Base-by-base conservation (phyloP, 30 jellyfish, hydroid and myxozoan genomes). In the Rhopilema esculentum region DNA sequence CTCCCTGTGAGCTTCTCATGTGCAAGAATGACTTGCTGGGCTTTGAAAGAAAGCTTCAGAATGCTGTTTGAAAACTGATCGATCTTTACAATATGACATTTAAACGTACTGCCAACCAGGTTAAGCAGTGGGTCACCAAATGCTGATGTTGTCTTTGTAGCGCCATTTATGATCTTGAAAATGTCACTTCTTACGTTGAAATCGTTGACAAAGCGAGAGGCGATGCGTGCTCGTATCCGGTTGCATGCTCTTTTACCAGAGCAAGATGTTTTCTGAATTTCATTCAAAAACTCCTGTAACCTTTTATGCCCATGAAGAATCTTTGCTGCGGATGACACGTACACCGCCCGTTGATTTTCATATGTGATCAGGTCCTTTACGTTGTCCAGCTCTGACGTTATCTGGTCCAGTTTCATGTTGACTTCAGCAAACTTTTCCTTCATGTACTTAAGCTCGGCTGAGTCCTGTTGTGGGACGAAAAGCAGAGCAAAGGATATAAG, bases 1-100 rank as follows among this genome's bases (percentile, higher is more conserved):
- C 77, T 31, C n/a, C 92, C 92, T 0, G 92, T 83, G 66, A 83
- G 73, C 53, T 67, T 69, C 33, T 83, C 85, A 69, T 83, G 53
- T 17, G 86, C 66, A 28, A 83, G 24, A 24, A 83, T 83, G 18
- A 83, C 92, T 68, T 67, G 92, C 69, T 83, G 92, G 0, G 85
- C 92, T 32, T 69, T 83, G 76, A 69, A 57, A 18, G 85, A 49
- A 66, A 83, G 29, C 19, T 33, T 40, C 20, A 68, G 57, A 4
- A 83, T 68, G 86, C 85, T 83, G 33, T 50, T 71, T 17, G 92
- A 48, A 69, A 67, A 68, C 18, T 48, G 69, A 40, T 83, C 85
- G 49, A 83, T 68, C 27, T 83, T 83, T 67, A 74, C 77, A 68
- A 83, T 75, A 20, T 83, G 28, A 50, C 92, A 83, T 28, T 83